These are phyloP conservation scores for Andrena minutula DNA, from an alignment of 2,888 invertebrate species.

Conservation along the genomic window DNA sequence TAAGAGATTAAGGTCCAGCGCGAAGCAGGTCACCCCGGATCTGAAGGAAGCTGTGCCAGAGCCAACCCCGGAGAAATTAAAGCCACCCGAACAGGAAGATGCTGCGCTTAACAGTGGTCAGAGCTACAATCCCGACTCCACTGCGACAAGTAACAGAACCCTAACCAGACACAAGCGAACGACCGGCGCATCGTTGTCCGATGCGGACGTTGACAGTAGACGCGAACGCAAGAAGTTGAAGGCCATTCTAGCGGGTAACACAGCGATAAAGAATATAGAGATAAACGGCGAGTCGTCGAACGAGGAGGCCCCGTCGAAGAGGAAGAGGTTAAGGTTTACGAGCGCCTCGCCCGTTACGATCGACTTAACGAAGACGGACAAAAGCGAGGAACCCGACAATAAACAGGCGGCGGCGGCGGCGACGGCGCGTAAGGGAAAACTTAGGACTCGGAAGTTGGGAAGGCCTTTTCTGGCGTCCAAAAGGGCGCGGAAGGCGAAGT, in stretches of 20 bases:
- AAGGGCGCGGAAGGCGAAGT: background rate
- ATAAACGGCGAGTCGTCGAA: slow-evolving; percentile 36
- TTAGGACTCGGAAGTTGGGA: background rate
- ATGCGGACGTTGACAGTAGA: slow-evolving; percentile 37
- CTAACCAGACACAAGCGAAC: slow-evolving; percentile 7
- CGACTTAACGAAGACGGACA: background rate
- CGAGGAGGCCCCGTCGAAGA: background rate
- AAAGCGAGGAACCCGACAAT: background rate
- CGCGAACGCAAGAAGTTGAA: slow-evolving; percentile 28
- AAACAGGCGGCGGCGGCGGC: rapidly evolving
- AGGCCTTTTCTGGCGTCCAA: too few relatives aligned
- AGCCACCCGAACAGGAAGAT: background rate
- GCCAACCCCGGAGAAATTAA: background rate
- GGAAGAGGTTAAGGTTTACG: background rate
- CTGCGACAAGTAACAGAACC: too few relatives aligned
- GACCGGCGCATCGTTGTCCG: slow-evolving; percentile 29
- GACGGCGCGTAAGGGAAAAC: background rate
- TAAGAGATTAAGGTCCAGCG: slow-evolving; percentile 20
- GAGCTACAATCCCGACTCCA: slow-evolving; percentile 4
- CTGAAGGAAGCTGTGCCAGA: background rate
- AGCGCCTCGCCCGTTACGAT: background rate
- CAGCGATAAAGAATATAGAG: background rate
- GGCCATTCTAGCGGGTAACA: background rate
- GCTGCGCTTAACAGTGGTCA: background rate
- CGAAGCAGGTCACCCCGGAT: background rate